Percentiles rank a stretch among this genome's conserved stretches.
Evolutionary conservation across 2,888 invertebrate species (phyloP).

Genomic region (Lasius platythorax): DNA sequence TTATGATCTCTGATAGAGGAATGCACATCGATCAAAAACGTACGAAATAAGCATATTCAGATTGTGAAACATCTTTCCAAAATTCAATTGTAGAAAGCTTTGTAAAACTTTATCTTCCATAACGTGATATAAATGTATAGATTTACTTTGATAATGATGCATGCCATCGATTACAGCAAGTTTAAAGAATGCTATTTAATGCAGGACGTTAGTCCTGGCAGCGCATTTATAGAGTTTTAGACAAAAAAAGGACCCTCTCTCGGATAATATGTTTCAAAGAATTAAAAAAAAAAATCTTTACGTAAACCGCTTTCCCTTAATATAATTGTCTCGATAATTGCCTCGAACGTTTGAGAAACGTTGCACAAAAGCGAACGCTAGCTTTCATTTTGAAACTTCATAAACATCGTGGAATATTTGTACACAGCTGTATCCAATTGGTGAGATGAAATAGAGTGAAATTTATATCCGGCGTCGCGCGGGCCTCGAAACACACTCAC

Average conservation of each 20-base stretch:
- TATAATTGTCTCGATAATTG: background rate
- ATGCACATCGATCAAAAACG: no score
- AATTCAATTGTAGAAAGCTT: background rate
- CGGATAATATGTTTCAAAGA: constrained; percentile 46
- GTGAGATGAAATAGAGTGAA: constrained; percentile 33
- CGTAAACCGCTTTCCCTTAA: background rate
- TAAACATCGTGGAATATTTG: background rate
- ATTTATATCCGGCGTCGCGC: constrained; percentile 54
- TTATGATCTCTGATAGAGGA: background rate
- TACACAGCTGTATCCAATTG: background rate
- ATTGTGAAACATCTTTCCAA: background rate
- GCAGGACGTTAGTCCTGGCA: constrained; percentile 45
- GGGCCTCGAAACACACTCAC: constrained; percentile 61
- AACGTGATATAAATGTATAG: background rate
- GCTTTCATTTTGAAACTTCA: background rate
- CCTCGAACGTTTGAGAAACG: background rate
- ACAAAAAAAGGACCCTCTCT: constrained; percentile 68
- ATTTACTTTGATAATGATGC: background rate
- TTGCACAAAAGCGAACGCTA: background rate
- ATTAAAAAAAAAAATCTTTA: constrained; percentile 29
- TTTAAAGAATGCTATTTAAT: constrained; percentile 19
- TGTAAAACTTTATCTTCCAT: background rate
- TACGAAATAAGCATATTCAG: background rate
- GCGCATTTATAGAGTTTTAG: background rate
- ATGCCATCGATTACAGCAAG: background rate